These are phyloP conservation scores for Tympanoctomys barrerae DNA, from an alignment of 2,797 vertebrate species.

Conservation along the genomic window DNA sequence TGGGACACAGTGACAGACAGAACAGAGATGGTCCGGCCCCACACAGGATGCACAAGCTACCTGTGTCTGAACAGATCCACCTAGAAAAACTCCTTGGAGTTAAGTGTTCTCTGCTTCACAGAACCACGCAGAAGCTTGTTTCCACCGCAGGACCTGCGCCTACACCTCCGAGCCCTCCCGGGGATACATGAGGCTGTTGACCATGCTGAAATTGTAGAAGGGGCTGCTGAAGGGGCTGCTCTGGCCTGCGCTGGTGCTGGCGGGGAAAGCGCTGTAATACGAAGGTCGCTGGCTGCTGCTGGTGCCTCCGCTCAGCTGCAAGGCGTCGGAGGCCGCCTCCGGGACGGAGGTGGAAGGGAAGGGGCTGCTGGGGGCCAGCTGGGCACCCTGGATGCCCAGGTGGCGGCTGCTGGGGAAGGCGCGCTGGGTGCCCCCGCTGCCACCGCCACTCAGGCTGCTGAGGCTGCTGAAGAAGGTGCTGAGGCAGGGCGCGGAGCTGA, in stretches of 20 bases:
- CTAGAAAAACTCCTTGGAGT: not conserved
- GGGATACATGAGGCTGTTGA: slow-evolving; percentile 97
- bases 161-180: slow-evolving; percentile 96
- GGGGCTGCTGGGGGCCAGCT: slow-evolving; percentile 88
- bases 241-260: slow-evolving; percentile 89
- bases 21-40: not conserved
- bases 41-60: not conserved
- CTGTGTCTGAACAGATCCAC: not conserved
- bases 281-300: slow-evolving; percentile 85
- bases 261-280: slow-evolving; percentile 94
- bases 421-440: slow-evolving; percentile 88
- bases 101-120: not conserved
- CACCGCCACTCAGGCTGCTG: slow-evolving; percentile 90
- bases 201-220: slow-evolving; percentile 97
- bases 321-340: slow-evolving; percentile 81
- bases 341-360: slow-evolving; percentile 85
- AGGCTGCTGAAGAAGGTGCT: slow-evolving; percentile 96
- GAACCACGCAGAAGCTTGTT: not conserved
- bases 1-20: not conserved
- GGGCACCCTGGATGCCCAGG: slow-evolving; percentile 91
- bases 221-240: slow-evolving; percentile 93
- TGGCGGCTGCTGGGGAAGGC: slow-evolving; percentile 75
- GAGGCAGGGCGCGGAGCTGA: slow-evolving; percentile 92
- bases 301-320: slow-evolving; percentile 86
- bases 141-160: slow-evolving; percentile 34